Conservation (phyloP, 2,113 vertebrate genomes). For the Haliaeetus leucogaster region DNA sequence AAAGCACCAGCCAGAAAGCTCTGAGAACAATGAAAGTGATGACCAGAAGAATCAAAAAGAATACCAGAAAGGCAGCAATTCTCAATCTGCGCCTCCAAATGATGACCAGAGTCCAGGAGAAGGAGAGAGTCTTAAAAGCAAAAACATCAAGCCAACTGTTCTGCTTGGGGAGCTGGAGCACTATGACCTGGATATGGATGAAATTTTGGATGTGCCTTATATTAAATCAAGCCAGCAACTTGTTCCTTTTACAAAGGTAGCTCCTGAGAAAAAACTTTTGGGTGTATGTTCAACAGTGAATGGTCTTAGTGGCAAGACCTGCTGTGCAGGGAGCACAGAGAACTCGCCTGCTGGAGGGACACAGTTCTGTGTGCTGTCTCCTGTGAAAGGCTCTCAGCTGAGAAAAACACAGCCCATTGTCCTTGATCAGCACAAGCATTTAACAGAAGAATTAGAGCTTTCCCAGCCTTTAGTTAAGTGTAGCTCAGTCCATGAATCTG, state of each 20-base stretch:
- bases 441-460: constrained; percentile 70
- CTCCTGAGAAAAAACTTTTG: constrained; percentile 81
- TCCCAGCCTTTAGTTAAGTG: constrained; percentile 75
- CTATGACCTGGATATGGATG: constrained; percentile 98
- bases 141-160: constrained; percentile 53
- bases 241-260: constrained; percentile 81
- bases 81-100: constrained; percentile 58
- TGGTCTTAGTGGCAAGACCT: constrained; percentile 72
- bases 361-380: constrained; percentile 88
- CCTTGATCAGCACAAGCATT: constrained; percentile 80
- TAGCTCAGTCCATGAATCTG: constrained; percentile 75
- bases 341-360: constrained; percentile 60
- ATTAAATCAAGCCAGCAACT: constrained; percentile 93
- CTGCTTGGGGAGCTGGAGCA: constrained; percentile 92
- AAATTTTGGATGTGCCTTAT: constrained; percentile 98
- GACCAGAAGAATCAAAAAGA: constrained; percentile 80
- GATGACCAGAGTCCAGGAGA: constrained; percentile 64
- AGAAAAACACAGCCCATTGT: constrained; percentile 83
- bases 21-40: constrained; percentile 85
- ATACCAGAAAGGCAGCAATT: constrained; percentile 71
- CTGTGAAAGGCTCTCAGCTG: constrained; percentile 87
- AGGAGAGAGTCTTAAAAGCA: constrained; percentile 71
- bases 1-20: constrained; percentile 92
- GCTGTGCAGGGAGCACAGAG: constrained; percentile 74
- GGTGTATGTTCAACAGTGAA: constrained; percentile 69